These are phyloP conservation scores for Crocodylus rhombifer DNA, from an alignment of 2,797 vertebrate species.

Conservation along the genomic window DNA sequence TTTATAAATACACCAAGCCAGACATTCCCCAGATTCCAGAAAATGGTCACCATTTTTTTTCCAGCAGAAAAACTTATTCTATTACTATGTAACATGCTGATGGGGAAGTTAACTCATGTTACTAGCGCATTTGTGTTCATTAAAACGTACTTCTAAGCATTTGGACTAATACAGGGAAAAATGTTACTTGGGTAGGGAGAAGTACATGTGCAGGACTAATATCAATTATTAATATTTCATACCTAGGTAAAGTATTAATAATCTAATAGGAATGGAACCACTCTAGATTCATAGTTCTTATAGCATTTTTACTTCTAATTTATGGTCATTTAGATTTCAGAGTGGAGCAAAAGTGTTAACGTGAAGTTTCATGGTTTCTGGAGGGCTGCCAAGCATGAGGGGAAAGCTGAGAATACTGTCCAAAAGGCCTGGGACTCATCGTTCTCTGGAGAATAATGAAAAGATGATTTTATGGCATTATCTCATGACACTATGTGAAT, in stretches of 20 bases:
- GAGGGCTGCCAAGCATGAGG: not conserved
- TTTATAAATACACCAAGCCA: conserved; percentile 1
- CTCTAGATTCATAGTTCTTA: not conserved
- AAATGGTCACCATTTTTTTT: not conserved
- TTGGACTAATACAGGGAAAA: not conserved
- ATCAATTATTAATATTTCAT: conserved; percentile 20
- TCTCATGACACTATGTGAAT: conserved; percentile 45
- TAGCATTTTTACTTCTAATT: conserved; percentile 58
- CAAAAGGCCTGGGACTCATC: conserved; percentile 18
- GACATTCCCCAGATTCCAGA: not conserved
- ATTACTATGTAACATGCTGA: not conserved
- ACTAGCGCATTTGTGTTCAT: not conserved
- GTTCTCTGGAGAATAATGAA: conserved; percentile 44
- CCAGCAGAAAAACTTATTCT: not conserved
- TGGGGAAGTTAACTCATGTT: not conserved
- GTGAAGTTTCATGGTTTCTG: conserved; percentile 12
- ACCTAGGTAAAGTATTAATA: conserved; percentile 32
- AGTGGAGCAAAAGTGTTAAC: conserved; percentile 27
- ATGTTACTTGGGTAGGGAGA: not conserved
- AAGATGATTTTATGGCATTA: conserved; percentile 60
- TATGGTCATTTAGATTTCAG: conserved; percentile 43
- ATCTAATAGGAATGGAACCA: conserved; percentile 16
- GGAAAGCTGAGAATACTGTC: not conserved
- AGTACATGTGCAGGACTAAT: not conserved
- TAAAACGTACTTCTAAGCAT: not conserved